These are phyloP conservation scores for Patiria miniata DNA, from an alignment of 35 echinoderm and acorn worm genomes.

Conservation along the genomic window DNA sequence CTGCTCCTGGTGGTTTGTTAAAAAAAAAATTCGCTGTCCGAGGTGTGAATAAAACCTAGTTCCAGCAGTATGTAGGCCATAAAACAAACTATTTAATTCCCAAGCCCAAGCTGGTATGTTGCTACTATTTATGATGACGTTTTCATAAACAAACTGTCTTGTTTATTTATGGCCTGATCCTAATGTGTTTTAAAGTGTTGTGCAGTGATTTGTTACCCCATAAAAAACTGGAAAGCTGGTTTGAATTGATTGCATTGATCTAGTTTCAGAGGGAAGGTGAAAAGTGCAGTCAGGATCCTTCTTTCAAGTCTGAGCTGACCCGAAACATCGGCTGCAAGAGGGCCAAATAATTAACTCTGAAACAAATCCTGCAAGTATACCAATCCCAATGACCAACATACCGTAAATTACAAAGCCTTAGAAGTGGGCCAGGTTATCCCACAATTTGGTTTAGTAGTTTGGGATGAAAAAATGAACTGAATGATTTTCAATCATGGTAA, in stretches of 20 bases:
- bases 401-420: no score
- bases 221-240: neutral
- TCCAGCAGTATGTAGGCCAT: slow-evolving; percentile 1
- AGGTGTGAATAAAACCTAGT: slow-evolving; percentile 18
- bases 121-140: slow-evolving; percentile 15
- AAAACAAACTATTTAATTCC: slow-evolving; percentile 32
- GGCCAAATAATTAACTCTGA: no score
- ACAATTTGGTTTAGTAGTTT: no score
- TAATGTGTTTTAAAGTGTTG: slow-evolving; percentile 34
- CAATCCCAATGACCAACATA: no score
- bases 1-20: neutral
- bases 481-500: no score
- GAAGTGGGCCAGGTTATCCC: no score
- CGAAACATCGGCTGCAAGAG: no score
- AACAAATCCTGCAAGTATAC: no score
- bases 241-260: neutral
- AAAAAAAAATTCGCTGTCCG: neutral
- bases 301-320: neutral
- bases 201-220: slow-evolving; percentile 7
- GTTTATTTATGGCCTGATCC: slow-evolving; percentile 20
- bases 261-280: neutral
- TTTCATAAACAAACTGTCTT: slow-evolving; percentile 23
- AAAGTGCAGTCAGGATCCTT: neutral
- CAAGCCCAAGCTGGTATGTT: neutral
- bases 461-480: no score